A percentile compares a stretch with the other conserved stretches of the same genome.
phyloP scores from a whole-genome alignment of 2,888 invertebrate genomes.

The Watsonalla cultraria region DNA sequence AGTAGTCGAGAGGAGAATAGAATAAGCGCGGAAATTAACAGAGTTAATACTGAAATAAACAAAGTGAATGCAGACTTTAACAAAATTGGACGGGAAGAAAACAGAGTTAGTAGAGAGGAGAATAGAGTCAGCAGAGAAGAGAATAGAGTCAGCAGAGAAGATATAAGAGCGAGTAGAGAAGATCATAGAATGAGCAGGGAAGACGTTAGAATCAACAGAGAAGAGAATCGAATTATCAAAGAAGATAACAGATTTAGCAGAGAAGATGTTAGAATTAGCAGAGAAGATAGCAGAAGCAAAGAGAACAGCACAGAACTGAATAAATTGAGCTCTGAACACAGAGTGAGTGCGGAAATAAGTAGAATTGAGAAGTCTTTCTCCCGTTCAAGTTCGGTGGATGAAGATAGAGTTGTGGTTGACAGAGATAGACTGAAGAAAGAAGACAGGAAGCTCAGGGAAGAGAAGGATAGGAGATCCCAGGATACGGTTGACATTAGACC shows the following conservation, averaged over 20 bases:
- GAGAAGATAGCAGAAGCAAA: conserved; percentile 15
- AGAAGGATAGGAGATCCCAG: conserved; percentile 32
- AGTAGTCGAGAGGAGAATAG: conserved; percentile 23
- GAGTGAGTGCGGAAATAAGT: conserved; percentile 26
- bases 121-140: conserved; percentile 20
- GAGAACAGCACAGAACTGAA: conserved; percentile 24
- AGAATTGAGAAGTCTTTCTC: conserved; percentile 48
- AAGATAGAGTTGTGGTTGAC: conserved; percentile 11
- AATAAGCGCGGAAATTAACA: conserved; percentile 24
- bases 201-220: conserved; percentile 10
- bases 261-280: conserved; percentile 9
- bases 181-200: conserved; percentile 24
- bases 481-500: conserved; percentile 57
- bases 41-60: conserved; percentile 34
- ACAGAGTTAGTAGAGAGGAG: neutral
- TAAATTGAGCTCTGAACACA: conserved; percentile 28
- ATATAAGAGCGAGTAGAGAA: conserved; percentile 28
- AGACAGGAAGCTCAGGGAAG: conserved; percentile 27
- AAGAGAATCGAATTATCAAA: conserved; percentile 21
- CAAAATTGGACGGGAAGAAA: conserved; percentile 20
- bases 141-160: conserved; percentile 24
- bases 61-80: conserved; percentile 15
- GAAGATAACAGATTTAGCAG: conserved; percentile 29
- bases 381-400: conserved; percentile 51
- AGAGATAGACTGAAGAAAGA: conserved; percentile 31